Base-by-base conservation (phyloP, 1,140 invertebrate species). In the Drosophila paulistorum region DNA sequence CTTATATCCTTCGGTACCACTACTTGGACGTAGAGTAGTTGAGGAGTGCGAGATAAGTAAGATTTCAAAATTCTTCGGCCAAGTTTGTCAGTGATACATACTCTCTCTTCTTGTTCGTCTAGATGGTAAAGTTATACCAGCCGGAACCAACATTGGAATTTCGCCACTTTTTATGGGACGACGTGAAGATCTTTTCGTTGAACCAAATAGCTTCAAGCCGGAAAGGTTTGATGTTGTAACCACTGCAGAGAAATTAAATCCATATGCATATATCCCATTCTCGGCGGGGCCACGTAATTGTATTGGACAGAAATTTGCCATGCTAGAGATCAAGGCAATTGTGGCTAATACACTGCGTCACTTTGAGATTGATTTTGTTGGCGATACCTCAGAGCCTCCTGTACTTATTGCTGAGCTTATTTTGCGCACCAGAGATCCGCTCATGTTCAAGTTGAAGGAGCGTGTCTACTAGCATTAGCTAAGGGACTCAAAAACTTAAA, bases 281-380 rank as follows among this genome's bases (percentile, higher is more conserved):
- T 94, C 94, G 41, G 95, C 94, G 14, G 95, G 95, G 11, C 93
- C 92, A 33, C 93, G 94, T 72, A 95, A 96, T 78, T 96, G 95
- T 79, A 95, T 91, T 93, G 96, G 96, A 68, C 96, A 96, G 92
- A 96, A 95, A 84, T 98, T 97, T 92, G 97, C 96, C 1, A 92
- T 96, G 91, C 89, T 96, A 82, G 96, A 97, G 92, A 92, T 96
- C 72, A 97, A 97, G 91, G 93, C 94, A 0, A 92, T 95, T 0
- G 77, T 97, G 20, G 93, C 95, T 0, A 93, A 93, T 64, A 91
- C 97, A 0, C 86, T 98, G 17, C 93, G 94, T 4, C 93, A 94
- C 75, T 98, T 95, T 77, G 86, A 93, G 74, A 77, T 94, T 0
- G 90, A 92, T 37, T 90, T 93, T 17, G 74, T 90, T 0, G 71